These are phyloP conservation scores for Nipponacmea schrenckii DNA, from an alignment of 2,888 invertebrate genomes.

Conservation along the genomic window DNA sequence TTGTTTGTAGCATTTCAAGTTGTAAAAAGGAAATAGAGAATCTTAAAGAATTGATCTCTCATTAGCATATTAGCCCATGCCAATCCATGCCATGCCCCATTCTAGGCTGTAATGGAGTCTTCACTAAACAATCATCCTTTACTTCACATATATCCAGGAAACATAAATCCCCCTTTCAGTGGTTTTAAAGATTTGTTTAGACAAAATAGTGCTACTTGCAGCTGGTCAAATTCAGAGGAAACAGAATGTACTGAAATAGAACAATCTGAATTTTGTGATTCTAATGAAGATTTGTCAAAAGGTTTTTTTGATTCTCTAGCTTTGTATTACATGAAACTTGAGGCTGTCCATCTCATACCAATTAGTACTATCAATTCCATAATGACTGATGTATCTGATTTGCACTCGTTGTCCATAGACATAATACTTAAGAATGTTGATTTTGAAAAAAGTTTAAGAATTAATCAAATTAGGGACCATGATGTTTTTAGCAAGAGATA, in stretches of 20 bases:
- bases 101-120: no score
- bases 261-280: no score
- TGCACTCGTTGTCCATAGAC: not conserved
- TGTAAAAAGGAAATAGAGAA: no score
- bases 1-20: no score
- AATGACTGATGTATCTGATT: not conserved
- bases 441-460: not conserved
- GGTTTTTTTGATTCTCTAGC: no score
- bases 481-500: not conserved
- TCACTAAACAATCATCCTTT: no score
- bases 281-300: no score
- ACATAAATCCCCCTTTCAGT: not conserved
- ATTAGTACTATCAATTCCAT: not conserved
- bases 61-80: no score
- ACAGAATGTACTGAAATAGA: not conserved
- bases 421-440: not conserved
- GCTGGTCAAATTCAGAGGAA: not conserved
- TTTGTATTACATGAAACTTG: no score
- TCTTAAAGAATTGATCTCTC: no score
- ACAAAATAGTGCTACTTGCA: constrained; percentile 1
- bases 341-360: not conserved
- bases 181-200: constrained; percentile 3
- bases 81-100: no score
- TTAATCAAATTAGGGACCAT: not conserved
- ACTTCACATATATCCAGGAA: not conserved